These are phyloP conservation scores for Hirtodrosophila cameraria DNA, from an alignment of 2,888 invertebrate genomes.

Conservation along the genomic window DNA sequence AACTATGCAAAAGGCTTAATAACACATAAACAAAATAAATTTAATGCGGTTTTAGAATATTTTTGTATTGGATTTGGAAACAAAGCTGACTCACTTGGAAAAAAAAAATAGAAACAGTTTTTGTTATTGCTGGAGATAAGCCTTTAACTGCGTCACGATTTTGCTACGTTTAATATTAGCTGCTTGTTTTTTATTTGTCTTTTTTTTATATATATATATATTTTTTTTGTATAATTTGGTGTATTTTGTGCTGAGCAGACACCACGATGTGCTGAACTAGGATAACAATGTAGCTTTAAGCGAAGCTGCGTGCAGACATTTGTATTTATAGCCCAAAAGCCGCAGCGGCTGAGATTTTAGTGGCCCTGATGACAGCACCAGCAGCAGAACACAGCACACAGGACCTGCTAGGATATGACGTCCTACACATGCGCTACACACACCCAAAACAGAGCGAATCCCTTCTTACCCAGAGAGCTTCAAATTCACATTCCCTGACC, in stretches of 20 bases:
- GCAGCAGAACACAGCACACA: too few relatives aligned
- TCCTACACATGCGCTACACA: constrained; percentile 69
- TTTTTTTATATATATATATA: constrained; percentile 15
- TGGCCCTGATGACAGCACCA: constrained; percentile 60
- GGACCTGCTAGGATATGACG: constrained; percentile 52
- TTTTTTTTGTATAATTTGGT: constrained; percentile 25
- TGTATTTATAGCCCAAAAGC: constrained; percentile 81
- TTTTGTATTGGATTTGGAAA: constrained; percentile 15
- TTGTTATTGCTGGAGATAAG: constrained; percentile 26
- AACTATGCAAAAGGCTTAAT: background rate
- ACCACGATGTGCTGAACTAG: constrained; percentile 77
- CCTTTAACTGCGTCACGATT: constrained; percentile 64
- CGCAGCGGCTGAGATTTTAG: constrained; percentile 69
- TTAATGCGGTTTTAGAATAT: constrained; percentile 47
- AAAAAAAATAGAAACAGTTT: constrained; percentile 19
- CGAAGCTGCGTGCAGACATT: constrained; percentile 78
- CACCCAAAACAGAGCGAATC: constrained; percentile 18
- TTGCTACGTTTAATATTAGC: constrained; percentile 54
- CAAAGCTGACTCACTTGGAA: constrained; percentile 51
- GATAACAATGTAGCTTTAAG: constrained; percentile 82
- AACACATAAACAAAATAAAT: constrained; percentile 33
- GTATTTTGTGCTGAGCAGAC: constrained; percentile 22
- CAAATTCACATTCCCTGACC: constrained; percentile 33
- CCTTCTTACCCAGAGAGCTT: constrained; percentile 26
- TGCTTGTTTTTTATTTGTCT: constrained; percentile 7